Conservation (phyloP, 2,888 invertebrate species). For the Drosophila subsilvestris region DNA sequence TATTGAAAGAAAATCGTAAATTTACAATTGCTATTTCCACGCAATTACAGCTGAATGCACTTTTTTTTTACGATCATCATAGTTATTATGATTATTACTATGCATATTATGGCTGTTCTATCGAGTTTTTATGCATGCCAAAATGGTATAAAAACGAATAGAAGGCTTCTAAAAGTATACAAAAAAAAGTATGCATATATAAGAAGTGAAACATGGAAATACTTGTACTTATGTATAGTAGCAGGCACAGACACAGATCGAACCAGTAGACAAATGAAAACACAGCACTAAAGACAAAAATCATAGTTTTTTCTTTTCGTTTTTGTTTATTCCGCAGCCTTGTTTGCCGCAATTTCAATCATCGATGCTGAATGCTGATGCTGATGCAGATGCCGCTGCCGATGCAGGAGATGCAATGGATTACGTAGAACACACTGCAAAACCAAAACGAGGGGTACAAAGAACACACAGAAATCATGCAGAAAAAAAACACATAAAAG, state of each 20-base stretch:
- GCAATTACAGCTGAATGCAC: constrained; percentile 53
- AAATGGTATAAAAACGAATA: not conserved
- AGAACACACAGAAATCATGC: constrained; percentile 21
- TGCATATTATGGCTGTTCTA: constrained; percentile 20
- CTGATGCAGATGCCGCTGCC: constrained; percentile 1
- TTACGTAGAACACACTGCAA: constrained; percentile 31
- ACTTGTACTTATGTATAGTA: not conserved
- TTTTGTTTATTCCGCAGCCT: constrained; percentile 2
- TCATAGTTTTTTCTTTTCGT: not conserved
- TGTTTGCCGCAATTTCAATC: constrained; percentile 30
- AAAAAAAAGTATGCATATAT: not conserved
- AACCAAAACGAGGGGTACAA: constrained; percentile 19
- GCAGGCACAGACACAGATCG: not conserved
- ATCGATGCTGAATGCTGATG: constrained; percentile 8
- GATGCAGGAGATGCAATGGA: constrained; percentile 51
- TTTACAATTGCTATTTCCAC: constrained; percentile 60
- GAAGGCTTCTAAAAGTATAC: not conserved
- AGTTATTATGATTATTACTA: constrained; percentile 43
- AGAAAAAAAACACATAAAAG: constrained; percentile 8
- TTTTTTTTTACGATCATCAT: constrained; percentile 18
- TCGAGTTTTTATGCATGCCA: constrained; percentile 11
- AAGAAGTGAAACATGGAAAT: not conserved
- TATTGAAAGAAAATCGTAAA: constrained; percentile 40
- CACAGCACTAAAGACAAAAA: constrained; percentile 12
- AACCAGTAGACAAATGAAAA: constrained; percentile 32